phyloP scores from a whole-genome alignment of 2,113 vertebrate species.

The Naja naja region DNA sequence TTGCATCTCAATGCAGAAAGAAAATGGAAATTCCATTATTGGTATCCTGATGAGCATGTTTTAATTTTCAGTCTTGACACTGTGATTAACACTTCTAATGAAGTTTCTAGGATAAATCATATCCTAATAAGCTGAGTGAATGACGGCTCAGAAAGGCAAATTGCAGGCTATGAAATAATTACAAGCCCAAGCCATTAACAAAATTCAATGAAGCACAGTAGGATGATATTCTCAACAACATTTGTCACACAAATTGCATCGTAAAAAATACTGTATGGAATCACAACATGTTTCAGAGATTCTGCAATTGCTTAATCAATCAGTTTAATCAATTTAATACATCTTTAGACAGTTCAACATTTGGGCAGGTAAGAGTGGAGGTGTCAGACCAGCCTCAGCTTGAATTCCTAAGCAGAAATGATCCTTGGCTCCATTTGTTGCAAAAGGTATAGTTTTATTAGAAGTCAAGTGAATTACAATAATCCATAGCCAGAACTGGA shows the following conservation, averaged over 20 bases:
- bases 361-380: neutral
- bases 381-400: neutral
- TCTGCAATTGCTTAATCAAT: conserved; percentile 20
- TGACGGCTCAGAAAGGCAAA: conserved; percentile 20
- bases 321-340: conserved; percentile 14
- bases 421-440: neutral
- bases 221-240: neutral
- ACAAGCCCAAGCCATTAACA: conserved; percentile 14
- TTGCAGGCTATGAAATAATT: conserved; percentile 25
- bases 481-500: neutral
- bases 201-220: conserved; percentile 23
- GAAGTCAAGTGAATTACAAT: neutral
- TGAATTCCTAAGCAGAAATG: neutral
- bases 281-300: conserved; percentile 18
- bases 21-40: neutral
- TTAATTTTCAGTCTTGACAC: conserved; percentile 27
- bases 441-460: neutral
- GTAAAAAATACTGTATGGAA: conserved; percentile 11
- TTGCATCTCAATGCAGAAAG: neutral
- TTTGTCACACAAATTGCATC: conserved; percentile 1
- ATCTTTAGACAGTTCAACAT: neutral
- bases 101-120: conserved; percentile 28
- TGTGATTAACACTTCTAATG: conserved; percentile 1
- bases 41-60: conserved; percentile 19
- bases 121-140: neutral